Evolutionary conservation across 2,113 vertebrate genomes (phyloP).

Genomic region (Arenaria interpres): DNA sequence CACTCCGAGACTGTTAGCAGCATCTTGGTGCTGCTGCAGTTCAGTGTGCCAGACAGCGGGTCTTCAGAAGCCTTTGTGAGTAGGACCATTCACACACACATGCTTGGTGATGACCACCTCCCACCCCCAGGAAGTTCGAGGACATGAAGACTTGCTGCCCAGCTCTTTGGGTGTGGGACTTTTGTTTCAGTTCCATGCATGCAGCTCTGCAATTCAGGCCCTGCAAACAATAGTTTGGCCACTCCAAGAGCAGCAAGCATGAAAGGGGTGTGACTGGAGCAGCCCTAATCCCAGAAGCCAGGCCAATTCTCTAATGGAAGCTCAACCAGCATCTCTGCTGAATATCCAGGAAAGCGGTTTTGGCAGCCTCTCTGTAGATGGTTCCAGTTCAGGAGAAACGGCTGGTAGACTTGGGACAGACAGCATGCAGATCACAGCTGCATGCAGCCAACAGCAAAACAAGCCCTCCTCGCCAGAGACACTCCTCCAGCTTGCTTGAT

Average conservation of each 20-base stretch:
- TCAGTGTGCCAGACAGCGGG: neutral
- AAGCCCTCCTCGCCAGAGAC: neutral
- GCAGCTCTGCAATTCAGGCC: neutral
- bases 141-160: neutral
- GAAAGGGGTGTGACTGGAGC: conserved; percentile 6
- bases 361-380: conserved; percentile 7
- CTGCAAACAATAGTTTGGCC: conserved; percentile 30
- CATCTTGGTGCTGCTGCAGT: neutral
- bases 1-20: neutral
- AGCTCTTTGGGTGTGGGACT: neutral
- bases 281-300: conserved; percentile 24
- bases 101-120: neutral
- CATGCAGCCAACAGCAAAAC: neutral
- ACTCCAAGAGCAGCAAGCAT: neutral
- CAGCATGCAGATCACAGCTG: neutral
- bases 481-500: neutral
- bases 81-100: neutral
- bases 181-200: neutral
- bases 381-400: conserved; percentile 35
- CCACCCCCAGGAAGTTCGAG: neutral
- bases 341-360: neutral
- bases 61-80: neutral
- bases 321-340: conserved; percentile 6
- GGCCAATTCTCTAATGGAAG: conserved; percentile 1
- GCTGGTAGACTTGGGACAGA: neutral